Percentiles rank a stretch among this genome's conserved stretches.
Conservation (phyloP, 2,797 vertebrate species). For the Myotis pilosus region DNA sequence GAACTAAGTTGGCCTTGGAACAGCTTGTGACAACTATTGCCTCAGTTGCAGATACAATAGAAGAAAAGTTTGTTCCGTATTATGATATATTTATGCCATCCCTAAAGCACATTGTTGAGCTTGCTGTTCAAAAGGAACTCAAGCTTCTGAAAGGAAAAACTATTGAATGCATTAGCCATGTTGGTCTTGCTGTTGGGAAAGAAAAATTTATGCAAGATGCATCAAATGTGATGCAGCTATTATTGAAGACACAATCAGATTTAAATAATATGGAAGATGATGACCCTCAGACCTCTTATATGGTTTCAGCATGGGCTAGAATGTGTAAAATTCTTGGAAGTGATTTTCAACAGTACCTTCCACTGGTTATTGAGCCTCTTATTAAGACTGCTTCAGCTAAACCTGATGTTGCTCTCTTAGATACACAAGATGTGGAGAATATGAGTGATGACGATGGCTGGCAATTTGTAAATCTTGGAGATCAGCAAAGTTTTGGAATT, state of each 20-base stretch:
- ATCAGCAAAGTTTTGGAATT: constrained; percentile 99
- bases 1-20: constrained; percentile 98
- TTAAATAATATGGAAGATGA: constrained; percentile 97
- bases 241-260: constrained; percentile 97
- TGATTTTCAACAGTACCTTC: constrained; percentile 98
- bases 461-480: constrained; percentile 99
- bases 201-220: constrained; percentile 99
- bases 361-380: constrained; percentile 97
- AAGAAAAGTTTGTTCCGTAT: constrained; percentile 98
- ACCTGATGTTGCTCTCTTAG: constrained; percentile 97
- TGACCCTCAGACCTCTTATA: constrained; percentile 98
- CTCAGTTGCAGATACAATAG: constrained; percentile 97
- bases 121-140: constrained; percentile 97
- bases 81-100: constrained; percentile 99
- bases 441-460: constrained; percentile 99
- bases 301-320: constrained; percentile 99
- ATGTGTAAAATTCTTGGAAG: constrained; percentile 99
- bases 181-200: constrained; percentile 98
- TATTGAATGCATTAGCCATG: constrained; percentile 99
- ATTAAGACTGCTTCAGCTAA: constrained; percentile 99
- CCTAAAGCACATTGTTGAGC: constrained; percentile 97
- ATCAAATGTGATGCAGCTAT: constrained; percentile 98
- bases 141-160: constrained; percentile 96
- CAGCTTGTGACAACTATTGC: constrained; percentile 99
- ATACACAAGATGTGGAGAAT: constrained; percentile 99